Evolutionary conservation across 2,888 invertebrate genomes (phyloP), one percentile per base, ranked within the genome.

Genomic region (Drosophila paranaensis): DNA sequence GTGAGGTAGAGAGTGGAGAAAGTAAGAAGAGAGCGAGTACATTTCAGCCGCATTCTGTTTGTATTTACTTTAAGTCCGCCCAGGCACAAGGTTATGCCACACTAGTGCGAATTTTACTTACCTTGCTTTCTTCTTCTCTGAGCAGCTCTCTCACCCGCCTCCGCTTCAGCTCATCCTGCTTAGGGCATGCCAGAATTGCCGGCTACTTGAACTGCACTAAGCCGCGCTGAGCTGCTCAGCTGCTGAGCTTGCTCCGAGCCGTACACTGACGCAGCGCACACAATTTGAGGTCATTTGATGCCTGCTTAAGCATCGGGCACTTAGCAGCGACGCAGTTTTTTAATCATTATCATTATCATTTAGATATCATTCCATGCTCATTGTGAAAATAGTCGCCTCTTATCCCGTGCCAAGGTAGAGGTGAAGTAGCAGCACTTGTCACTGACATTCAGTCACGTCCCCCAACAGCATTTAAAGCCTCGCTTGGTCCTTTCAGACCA

Each of bases 81-180:
- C 50, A 60, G 39, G 56, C 88, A 71, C 88, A 84, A 84, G 84
- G 84, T 88, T 84, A 88, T 84, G 88, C 71, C 70, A 58, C 76
- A 72, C 78, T 68, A 75, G 68, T 72, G 50, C 60, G 66, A 61
- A 68, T 74, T 60, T 64, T 74, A 81, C 81, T 87, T 83, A 81
- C 84, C 66, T 83, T 83, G 71, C 69, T 40, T 60, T 57, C 46
- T 61, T 20, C 37, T 46, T n/a, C 27, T 27, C 27, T 27, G 5
- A 43, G 40, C 50, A 14, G 3, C 53, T 30, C 30, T 11, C 9
- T 11, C 14, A 6, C 14, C 3, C 16, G 43, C 35, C 43, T 16
- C n/a, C 13, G 11, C n/a, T 1, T 33, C n/a, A n/a, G 14, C 11
- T 39, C 71, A 37, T 53, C 53, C 53, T 54, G 13, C 25, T 30